These are phyloP conservation scores for Aix galericulata DNA, from an alignment of 2,113 vertebrate genomes.

Conservation along the genomic window DNA sequence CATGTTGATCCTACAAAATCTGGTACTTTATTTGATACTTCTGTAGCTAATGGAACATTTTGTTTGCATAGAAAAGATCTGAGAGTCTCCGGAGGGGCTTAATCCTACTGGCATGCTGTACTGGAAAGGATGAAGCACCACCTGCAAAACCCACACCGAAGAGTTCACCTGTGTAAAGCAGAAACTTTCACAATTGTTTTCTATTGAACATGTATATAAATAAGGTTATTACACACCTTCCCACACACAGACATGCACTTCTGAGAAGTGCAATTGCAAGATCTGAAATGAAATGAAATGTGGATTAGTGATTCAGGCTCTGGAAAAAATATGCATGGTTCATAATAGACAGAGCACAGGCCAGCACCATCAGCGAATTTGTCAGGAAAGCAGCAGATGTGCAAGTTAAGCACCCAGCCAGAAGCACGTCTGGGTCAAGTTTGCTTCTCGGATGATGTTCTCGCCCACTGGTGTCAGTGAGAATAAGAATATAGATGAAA, in stretches of 20 bases:
- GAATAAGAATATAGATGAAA: not conserved
- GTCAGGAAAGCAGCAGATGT: not conserved
- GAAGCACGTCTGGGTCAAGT: not conserved
- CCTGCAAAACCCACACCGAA: not conserved
- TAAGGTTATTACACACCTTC: not conserved
- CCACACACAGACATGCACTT: not conserved
- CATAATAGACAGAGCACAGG: not conserved
- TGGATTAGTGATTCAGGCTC: not conserved
- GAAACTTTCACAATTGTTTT: not conserved
- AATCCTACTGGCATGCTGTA: not conserved
- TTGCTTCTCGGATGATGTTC: not conserved
- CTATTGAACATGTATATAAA: not conserved
- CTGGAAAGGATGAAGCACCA: not conserved
- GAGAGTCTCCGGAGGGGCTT: not conserved
- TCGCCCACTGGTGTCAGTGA: not conserved
- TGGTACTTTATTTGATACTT: not conserved
- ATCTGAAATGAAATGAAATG: not conserved
- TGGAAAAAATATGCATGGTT: not conserved
- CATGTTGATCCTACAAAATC: not conserved
- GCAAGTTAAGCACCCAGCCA: not conserved
- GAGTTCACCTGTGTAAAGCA: not conserved
- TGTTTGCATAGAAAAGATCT: not conserved
- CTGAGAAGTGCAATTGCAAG: not conserved
- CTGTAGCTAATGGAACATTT: not conserved
- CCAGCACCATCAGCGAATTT: not conserved